Evolutionary conservation across 2,797 vertebrate species (phyloP).

Genomic region (Fistularia commersonii): DNA sequence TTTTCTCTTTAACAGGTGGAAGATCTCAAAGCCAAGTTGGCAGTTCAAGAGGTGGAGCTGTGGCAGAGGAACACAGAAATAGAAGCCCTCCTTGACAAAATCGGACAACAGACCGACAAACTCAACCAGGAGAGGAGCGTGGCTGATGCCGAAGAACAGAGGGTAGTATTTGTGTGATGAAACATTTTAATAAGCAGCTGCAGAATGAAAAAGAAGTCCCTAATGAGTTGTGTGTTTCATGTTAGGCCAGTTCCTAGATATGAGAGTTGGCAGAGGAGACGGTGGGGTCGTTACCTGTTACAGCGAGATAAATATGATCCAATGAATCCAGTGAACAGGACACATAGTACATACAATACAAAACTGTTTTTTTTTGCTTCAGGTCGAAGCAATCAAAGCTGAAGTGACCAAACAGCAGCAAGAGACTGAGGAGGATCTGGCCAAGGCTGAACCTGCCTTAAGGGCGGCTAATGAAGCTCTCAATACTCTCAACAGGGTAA

Average conservation of each 20-base stretch:
- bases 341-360: background rate
- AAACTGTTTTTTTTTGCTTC: conserved; percentile 4
- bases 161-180: conserved; percentile 32
- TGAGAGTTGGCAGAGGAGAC: background rate
- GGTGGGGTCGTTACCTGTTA: background rate
- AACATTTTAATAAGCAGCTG: too few species aligned
- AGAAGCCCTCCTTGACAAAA: conserved; percentile 75
- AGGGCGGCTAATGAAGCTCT: conserved; percentile 73
- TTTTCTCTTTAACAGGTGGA: conserved; percentile 73
- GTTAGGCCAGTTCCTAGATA: background rate
- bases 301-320: too few species aligned
- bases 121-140: conserved; percentile 70
- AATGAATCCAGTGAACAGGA: background rate
- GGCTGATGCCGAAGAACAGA: conserved; percentile 69
- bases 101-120: conserved; percentile 73
- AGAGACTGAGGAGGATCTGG: conserved; percentile 75
- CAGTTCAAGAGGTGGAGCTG: conserved; percentile 84
- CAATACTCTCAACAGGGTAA: conserved; percentile 77
- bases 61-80: conserved; percentile 83
- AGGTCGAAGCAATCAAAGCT: conserved; percentile 75
- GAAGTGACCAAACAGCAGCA: conserved; percentile 78
- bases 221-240: too few species aligned
- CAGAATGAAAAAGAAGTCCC: too few species aligned
- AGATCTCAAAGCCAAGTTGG: conserved; percentile 85
- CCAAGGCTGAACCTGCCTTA: conserved; percentile 73